These are phyloP conservation scores for Eurypyga helias DNA, from an alignment of 2,113 vertebrate genomes.

Conservation along the genomic window DNA sequence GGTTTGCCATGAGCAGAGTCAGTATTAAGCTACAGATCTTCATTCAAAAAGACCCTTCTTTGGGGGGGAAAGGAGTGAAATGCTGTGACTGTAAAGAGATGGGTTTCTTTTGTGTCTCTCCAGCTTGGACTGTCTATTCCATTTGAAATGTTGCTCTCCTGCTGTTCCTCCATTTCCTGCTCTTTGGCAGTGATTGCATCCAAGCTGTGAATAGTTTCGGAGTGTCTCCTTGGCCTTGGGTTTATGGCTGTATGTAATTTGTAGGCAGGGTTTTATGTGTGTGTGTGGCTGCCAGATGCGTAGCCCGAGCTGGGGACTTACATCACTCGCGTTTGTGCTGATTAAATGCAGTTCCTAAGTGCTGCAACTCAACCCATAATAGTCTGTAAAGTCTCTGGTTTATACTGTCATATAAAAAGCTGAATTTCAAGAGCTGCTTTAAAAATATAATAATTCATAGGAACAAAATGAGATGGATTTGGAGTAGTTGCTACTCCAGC, in stretches of 20 bases:
- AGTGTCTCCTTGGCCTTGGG: neutral
- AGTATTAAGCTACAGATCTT: neutral
- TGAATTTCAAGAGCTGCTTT: neutral
- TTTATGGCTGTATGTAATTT: neutral
- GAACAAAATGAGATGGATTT: neutral
- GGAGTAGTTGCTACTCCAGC: neutral
- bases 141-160: neutral
- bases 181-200: neutral
- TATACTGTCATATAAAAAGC: neutral
- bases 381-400: neutral
- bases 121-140: neutral
- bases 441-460: neutral
- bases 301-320: neutral
- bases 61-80: neutral
- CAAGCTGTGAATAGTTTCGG: neutral
- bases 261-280: neutral
- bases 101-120: neutral
- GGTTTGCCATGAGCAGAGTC: neutral
- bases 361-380: neutral
- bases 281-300: neutral
- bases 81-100: neutral
- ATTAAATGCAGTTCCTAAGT: neutral
- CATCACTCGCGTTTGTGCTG: neutral
- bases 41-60: neutral
- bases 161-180: conserved; percentile 31